These are phyloP conservation scores for Dolichomitus sp. DNA, from an alignment of 2,888 invertebrate genomes.

Conservation along the genomic window DNA sequence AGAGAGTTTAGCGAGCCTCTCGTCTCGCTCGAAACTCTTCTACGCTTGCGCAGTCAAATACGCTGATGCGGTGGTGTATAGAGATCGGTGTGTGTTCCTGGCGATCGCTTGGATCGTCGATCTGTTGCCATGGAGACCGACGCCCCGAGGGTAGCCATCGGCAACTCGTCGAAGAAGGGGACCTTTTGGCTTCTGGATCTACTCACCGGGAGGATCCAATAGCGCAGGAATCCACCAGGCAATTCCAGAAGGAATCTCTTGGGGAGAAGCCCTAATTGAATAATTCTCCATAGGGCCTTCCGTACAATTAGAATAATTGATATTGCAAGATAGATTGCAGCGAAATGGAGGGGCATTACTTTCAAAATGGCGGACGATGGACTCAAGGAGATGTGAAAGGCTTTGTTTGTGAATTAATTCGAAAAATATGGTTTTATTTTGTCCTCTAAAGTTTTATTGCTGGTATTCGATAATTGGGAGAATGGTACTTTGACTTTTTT, in stretches of 20 bases:
- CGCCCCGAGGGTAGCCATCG: slow-evolving; percentile 60
- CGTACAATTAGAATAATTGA: slow-evolving; percentile 51
- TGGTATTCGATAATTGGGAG: not conserved
- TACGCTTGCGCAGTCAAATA: slow-evolving; percentile 46
- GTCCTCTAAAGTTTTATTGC: not conserved
- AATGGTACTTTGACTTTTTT: not conserved
- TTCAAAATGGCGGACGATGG: slow-evolving; percentile 9
- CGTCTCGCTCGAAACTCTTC: slow-evolving; percentile 36
- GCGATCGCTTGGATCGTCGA: slow-evolving; percentile 53
- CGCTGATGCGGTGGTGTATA: not conserved
- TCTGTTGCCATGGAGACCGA: slow-evolving; percentile 75
- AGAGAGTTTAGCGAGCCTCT: slow-evolving; percentile 48
- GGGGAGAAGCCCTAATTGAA: slow-evolving; percentile 46
- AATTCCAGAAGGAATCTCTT: slow-evolving; percentile 63
- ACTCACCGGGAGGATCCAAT: slow-evolving; percentile 18
- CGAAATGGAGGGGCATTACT: not conserved
- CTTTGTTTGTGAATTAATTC: not conserved
- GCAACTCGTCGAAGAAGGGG: slow-evolving; percentile 39
- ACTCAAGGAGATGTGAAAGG: slow-evolving; percentile 5
- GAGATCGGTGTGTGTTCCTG: slow-evolving; percentile 30
- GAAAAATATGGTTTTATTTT: not conserved
- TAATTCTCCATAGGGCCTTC: slow-evolving; percentile 42
- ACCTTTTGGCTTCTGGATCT: slow-evolving; percentile 58
- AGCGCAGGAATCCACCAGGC: slow-evolving; percentile 12
- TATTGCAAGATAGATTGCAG: not conserved